Base-by-base conservation (phyloP, 2,888 invertebrate genomes). In the Nematopogon swammerdamellus region DNA sequence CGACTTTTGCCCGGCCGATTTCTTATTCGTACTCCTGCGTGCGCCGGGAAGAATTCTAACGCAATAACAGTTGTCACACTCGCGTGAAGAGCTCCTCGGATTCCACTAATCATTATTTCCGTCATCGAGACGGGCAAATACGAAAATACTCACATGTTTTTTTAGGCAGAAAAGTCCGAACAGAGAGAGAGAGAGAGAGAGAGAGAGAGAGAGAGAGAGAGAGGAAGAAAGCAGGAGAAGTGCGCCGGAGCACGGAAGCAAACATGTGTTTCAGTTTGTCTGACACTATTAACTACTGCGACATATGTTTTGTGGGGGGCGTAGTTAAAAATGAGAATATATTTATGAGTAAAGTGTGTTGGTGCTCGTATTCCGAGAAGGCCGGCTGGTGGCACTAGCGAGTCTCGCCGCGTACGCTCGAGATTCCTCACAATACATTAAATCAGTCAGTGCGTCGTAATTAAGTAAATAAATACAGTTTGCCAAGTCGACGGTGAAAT, bases 191-290 rank as follows among this genome's bases (percentile, higher is more conserved):
- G n/a, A n/a, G n/a, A n/a, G n/a, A n/a, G n/a, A n/a, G n/a, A n/a
- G n/a, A n/a, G n/a, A n/a, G n/a, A n/a, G n/a, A n/a, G n/a, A n/a
- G n/a, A n/a, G n/a, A n/a, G n/a, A n/a, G n/a, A n/a, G n/a, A n/a
- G n/a, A n/a, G n/a, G n/a, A n/a, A n/a, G n/a, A n/a, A n/a, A n/a
- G n/a, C n/a, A n/a, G n/a, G n/a, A n/a, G n/a, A n/a, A n/a, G 36
- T 25, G 25, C 25, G 4, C 25, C 25, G 63, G 65, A 63, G 63
- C 68, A 63, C 68, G 68, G 72, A 65, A 64, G 70, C 72, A 64
- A 74, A 77, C 77, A 77, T 65, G 63, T 77, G 77, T 77, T 71
- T 67, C 72, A 72, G 69, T 76, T 73, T 75, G 76, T 75, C 66
- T 66, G 70, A 76, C 75, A 76, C 73, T 72, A 75, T 76, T 72